A percentile compares a stretch with the other conserved stretches of the same genome.
These are phyloP conservation scores for Prionace glauca DNA, from an alignment of 2,797 vertebrate genomes.

Conservation along the genomic window DNA sequence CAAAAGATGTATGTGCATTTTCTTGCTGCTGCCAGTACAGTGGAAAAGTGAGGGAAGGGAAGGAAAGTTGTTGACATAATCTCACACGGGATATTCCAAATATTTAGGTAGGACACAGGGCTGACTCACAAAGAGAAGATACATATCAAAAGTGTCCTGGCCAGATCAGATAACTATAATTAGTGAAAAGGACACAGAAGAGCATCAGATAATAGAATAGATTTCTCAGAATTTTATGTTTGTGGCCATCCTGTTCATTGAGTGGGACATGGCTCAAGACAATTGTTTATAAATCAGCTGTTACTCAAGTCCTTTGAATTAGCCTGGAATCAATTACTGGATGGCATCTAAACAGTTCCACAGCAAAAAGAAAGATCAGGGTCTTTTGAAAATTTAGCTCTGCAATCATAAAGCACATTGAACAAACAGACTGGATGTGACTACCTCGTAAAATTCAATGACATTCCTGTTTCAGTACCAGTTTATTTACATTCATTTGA, in stretches of 20 bases:
- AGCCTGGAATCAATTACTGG: background rate
- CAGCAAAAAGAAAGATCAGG: background rate
- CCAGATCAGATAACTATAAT: background rate
- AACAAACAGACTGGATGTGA: background rate
- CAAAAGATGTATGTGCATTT: background rate
- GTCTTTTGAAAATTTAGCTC: background rate
- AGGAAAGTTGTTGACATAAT: no score
- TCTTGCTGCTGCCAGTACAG: background rate
- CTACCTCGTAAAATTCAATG: background rate
- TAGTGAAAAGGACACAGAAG: background rate
- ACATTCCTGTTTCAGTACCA: background rate
- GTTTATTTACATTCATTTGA: background rate
- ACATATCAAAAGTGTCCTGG: background rate
- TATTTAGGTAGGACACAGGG: background rate
- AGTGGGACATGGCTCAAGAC: background rate
- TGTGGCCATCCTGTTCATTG: background rate
- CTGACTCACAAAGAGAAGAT: background rate
- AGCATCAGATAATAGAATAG: background rate
- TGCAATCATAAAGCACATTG: background rate
- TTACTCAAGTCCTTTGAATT: background rate
- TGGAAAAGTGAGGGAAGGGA: background rate
- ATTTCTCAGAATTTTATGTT: no score
- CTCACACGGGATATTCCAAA: background rate
- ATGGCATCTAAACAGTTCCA: background rate
- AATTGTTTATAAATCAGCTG: background rate